Base-by-base conservation (phyloP, 2,797 vertebrate species). In the Scolopax bukidnonensis region DNA sequence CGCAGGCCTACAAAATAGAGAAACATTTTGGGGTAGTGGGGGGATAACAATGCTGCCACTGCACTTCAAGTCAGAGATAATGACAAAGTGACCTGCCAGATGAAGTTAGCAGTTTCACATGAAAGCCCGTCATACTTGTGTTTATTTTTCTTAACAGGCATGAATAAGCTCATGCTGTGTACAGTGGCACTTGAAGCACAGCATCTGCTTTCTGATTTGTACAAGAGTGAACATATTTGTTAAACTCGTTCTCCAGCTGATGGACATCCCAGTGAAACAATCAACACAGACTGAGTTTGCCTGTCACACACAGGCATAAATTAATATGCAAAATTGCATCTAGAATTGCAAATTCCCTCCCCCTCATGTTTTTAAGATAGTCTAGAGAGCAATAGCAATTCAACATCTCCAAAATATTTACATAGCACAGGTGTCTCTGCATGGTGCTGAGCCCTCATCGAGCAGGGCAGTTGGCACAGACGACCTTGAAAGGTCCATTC, bases 151-250 rank as follows among this genome's bases (percentile, higher is more conserved):
- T 76, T 74, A 77, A 40, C 38, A 81, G 51, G 51, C n/a, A 53
- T 2, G 16, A 41, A 70, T 28, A 77, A 91, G 64, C 75, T 88
- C 71, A 80, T 21, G 79, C 71, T 91, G 79, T 64, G 75, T 95
- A 74, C 45, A 64, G 79, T 89, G 87, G 59, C 82, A 95, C 85
- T 90, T 95, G 43, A 80, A 91, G 75, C 32, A 75, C 79, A 89
- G 82, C 87, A 87, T 74, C 87, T 85, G 78, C 64, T 73, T 92
- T 92, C 81, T 5, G 25, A n/a, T 68, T 92, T 80, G 48, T 57
- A 71, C 57, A 69, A 23, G 53, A 89, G 32, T 2, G 4, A 95
- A 75, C 48, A 43, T 48, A 92, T 73, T 93, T 89, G 41, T 80
- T 77, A 36, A 91, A 64, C 25, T 89, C 57, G 33, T 51, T 75